Evolutionary conservation across 2,113 vertebrate species (phyloP), one percentile per base, ranked within the genome.

Genomic region (Coptodon rendalli): DNA sequence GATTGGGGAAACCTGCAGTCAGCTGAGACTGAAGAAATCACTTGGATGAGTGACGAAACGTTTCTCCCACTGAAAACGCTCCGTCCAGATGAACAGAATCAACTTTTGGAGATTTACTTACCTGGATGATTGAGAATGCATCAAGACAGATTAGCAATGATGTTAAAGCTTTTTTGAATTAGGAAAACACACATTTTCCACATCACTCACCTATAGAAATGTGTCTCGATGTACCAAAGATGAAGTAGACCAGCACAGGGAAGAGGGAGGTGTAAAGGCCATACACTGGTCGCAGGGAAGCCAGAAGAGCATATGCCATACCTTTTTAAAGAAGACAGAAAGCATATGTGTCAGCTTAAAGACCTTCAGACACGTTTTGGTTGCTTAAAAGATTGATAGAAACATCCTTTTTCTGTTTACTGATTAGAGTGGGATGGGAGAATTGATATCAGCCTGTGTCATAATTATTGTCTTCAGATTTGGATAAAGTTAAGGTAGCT

Each of bases 151-250:
- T 61, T 31, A 61, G 63, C 45, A 2, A 17, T 7, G 43, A 29
- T 7, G 24, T 31, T 29, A 16, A 29, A 36, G 19, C 9, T 13
- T 24, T 76, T 48, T 48, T 45, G 16, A 76, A 50, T 19, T 7
- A 12, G 24, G 24, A 48, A 48, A 48, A 36, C 6, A 71, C 19
- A 17, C 19, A 52, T 19, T 45, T 48, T 61, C 7, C 40, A 19
- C 16, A 31, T 50, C n/a, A 36, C 97, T 97, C 85, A 99, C 98
- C 98, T 90, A 99, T 92, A 0, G 98, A 99, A 93, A 98, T 96
- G 95, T 99, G 98, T 82, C 97, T 97, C 40, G 98, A 99, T 0
- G 98, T 99, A 10, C 98, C 98, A 0, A 99, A 99, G 90, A 99
- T 95, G 93, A 97, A 97, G 92, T 99, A 99, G 73, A 98, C 52